Percentiles rank a stretch among this genome's conserved stretches.
Evolutionary conservation across 2,113 vertebrate genomes (phyloP).

Genomic region (Serranochromis macrocephalus): DNA sequence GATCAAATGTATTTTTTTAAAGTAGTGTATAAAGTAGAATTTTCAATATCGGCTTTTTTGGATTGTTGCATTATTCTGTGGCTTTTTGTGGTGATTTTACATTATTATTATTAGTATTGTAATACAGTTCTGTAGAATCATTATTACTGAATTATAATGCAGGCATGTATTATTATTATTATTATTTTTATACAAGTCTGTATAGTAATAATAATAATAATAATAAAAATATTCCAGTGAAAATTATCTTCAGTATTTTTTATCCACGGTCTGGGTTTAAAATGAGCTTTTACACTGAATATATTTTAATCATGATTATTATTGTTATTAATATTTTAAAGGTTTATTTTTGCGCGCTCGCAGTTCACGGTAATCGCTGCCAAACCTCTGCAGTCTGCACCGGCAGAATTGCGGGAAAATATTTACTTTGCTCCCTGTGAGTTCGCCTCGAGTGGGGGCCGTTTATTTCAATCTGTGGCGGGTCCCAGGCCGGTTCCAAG

Average conservation of each 20-base stretch:
- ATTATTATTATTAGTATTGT: not conserved
- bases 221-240: not conserved
- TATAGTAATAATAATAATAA: accelerated
- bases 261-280: not conserved
- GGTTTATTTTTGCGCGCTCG: not conserved
- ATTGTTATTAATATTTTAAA: not conserved
- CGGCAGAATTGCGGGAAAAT: conserved; percentile 47
- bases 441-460: conserved; percentile 22
- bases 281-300: accelerated
- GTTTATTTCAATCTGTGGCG: conserved; percentile 45
- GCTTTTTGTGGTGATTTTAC: not conserved
- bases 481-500: conserved; percentile 49
- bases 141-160: not conserved
- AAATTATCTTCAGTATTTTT: not conserved
- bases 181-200: not conserved
- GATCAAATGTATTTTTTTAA: not conserved
- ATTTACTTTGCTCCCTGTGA: conserved; percentile 55
- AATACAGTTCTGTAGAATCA: not conserved
- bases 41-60: accelerated
- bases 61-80: not conserved
- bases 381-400: not conserved
- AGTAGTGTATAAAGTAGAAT: not conserved
- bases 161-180: not conserved
- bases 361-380: not conserved
- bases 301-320: not conserved